Evolutionary conservation across 2,797 vertebrate species (phyloP), one percentile per base, ranked within the genome.

Genomic region (Hippopotamyrus pictus): DNA sequence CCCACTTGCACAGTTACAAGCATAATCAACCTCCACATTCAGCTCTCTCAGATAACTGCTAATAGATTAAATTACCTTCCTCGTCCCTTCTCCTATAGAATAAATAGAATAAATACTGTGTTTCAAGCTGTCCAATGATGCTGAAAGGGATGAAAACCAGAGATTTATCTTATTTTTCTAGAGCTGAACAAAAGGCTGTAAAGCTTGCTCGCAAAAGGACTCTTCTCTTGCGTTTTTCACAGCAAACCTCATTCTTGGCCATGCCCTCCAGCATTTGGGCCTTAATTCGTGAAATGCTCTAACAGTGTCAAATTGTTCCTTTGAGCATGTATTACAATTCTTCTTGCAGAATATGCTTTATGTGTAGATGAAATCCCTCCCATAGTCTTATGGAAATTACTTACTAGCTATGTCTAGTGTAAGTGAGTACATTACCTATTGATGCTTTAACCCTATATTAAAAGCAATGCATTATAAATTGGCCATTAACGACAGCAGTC

Each of bases 401-500:
- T 95, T 90, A 94, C 92, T 92, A 91, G 89, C 89, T 91, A 83
- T 93, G 90, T 90, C 62, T 88, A 90, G 86, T 83, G 73, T 17
- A 76, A 33, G 12, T 57, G 53, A 22, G 25, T 90, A 90, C 86
- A 90, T 90, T 87, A 51, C 25, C 14, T 54, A 22, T 57, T 25
- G 84, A 33, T 83, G 37, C 33, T 17, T 41, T 22, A 79, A 33
- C 48, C 19, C 1, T 33, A 79, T n/a, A 54, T 33, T 51, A 22
- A 48, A 84, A 46, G 12, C 9, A 54, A 89, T 84, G 11, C 50
- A 19, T 48, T 25, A 37, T 86, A 41, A n/a, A 51, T 41, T 51
- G 44, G 2, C 22, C 53, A 89, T 89, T n/a, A 53, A 53, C 46
- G 25, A 17, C 44, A 48, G 25, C 57, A 86, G 54, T 65, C 50